These are phyloP conservation scores for Bubo scandiacus DNA, from an alignment of 2,113 vertebrate genomes.

Conservation along the genomic window DNA sequence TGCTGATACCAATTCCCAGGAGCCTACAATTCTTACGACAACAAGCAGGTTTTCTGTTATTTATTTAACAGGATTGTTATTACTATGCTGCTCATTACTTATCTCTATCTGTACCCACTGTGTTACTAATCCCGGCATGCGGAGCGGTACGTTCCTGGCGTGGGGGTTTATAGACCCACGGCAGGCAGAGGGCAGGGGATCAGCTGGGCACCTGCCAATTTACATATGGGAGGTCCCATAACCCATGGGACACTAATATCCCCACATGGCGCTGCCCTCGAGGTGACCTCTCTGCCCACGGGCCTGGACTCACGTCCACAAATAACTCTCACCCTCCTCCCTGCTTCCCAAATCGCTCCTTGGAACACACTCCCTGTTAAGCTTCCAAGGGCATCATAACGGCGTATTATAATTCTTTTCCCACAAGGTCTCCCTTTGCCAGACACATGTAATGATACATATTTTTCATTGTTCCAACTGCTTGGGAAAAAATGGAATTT, in stretches of 20 bases:
- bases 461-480: neutral
- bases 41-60: neutral
- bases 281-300: neutral
- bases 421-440: slow-evolving; percentile 4
- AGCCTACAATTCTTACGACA: neutral
- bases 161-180: neutral
- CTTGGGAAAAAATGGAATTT: neutral
- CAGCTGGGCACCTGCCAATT: neutral
- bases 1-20: neutral
- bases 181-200: neutral
- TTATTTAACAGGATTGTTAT: neutral
- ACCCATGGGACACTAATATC: too few relatives aligned
- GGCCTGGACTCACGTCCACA: neutral
- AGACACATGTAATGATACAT: slow-evolving; percentile 9
- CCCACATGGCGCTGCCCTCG: too few relatives aligned
- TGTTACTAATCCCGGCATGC: neutral
- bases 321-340: neutral
- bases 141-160: neutral
- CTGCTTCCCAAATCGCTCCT: neutral
- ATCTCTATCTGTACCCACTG: neutral
- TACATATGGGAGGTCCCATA: neutral
- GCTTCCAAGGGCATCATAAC: neutral
- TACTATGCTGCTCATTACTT: neutral
- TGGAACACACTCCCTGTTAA: neutral
- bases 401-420: slow-evolving; percentile 27